Evolutionary conservation across 2,888 invertebrate species (phyloP), one percentile per base, ranked within the genome.

Genomic region (Perithous albicinctus): DNA sequence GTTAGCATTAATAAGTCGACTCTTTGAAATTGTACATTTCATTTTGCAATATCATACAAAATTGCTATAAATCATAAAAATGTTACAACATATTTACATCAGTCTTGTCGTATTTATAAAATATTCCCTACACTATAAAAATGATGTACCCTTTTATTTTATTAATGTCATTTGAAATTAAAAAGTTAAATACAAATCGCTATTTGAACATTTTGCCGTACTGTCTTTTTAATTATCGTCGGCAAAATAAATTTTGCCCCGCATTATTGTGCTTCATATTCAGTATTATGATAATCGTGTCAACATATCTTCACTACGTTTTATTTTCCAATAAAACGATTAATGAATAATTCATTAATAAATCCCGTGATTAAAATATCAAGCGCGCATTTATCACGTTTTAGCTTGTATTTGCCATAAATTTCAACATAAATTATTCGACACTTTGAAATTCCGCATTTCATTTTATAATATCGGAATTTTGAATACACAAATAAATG

Each of bases 341-440:
- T 32, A n/a, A 59, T 59, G 32, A 59, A 59, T 59, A 32, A 59
- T 59, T 51, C 51, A 51, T 51, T 10, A 20, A 51, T 51, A 51
- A 51, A 51, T 51, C 51, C 23, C 2, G 10, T 23, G 51, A 51
- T 51, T 51, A 51, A 51, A 51, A 51, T 59, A 35, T 32, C 1
- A 5, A 59, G 8, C 59, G 32, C 59, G 32, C 8, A 15, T 35
- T 18, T 32, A 35, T 59, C 59, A 32, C 35, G 32, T 23, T 59
- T n/a, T 32, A 32, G 7, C 18, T 8, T 18, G 15, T 0, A 32
- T 59, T 1, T 32, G 3, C 29, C 8, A 18, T 32, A 59, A 59
- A 18, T 59, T 18, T 6, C 2, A 7, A 15, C 43, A 8, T 64
- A 29, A 26, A 8, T 43, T 26, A 7, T 2, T 29, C 26, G 26